Conservation (phyloP, 2,797 vertebrate species). For the Glyptemys insculpta region DNA sequence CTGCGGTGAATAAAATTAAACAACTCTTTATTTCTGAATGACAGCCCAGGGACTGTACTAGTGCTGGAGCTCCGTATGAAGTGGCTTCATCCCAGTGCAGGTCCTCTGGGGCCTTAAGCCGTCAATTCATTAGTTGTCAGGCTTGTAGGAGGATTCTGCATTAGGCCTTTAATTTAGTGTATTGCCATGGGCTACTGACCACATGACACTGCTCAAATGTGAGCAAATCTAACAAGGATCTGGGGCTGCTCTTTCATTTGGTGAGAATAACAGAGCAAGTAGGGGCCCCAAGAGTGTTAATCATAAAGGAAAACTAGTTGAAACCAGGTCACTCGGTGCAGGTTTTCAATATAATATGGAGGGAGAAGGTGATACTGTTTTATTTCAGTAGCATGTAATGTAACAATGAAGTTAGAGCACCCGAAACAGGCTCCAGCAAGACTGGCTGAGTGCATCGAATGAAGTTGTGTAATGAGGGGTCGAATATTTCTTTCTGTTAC, state of each 20-base stretch:
- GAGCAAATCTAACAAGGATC: conserved; percentile 88
- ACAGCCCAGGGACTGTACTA: conserved; percentile 77
- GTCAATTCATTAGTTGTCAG: conserved; percentile 94
- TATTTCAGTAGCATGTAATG: neutral
- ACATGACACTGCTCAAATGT: conserved; percentile 84
- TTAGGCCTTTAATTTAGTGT: conserved; percentile 95
- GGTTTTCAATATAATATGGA: fast-evolving
- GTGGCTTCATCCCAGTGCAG: conserved; percentile 85
- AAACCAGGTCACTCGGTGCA: conserved; percentile 68
- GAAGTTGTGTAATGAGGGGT: neutral
- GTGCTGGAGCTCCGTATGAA: conserved; percentile 79
- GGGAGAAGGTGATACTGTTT: neutral
- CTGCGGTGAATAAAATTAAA: conserved; percentile 78
- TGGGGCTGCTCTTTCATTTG: conserved; percentile 85
- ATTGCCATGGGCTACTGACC: conserved; percentile 90
- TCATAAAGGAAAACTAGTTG: conserved; percentile 75
- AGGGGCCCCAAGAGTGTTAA: conserved; percentile 69
- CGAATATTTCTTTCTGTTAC: no score
- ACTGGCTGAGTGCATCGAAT: neutral
- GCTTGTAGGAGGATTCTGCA: conserved; percentile 89
- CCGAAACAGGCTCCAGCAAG: neutral
- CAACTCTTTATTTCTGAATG: conserved; percentile 80
- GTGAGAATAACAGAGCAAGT: conserved; percentile 74
- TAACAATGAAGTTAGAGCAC: neutral
- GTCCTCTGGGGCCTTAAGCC: conserved; percentile 86